Percentiles rank a stretch among this genome's conserved stretches.
phyloP scores from a whole-genome alignment of 2,888 invertebrate genomes.

The Siphlonurus alternatus region DNA sequence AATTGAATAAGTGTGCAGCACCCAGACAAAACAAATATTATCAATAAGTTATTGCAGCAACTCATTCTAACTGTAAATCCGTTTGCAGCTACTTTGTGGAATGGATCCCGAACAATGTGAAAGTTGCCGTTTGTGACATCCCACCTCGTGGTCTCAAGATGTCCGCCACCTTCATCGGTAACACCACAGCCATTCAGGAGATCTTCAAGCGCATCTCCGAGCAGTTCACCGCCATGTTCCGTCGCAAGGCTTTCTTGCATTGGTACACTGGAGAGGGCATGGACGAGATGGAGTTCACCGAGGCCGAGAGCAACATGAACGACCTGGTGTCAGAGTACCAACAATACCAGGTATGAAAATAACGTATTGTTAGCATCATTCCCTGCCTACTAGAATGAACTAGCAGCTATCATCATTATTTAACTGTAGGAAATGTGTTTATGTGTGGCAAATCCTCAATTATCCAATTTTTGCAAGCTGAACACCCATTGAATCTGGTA shows the following conservation, averaged over 20 bases:
- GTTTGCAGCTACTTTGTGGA: slow-evolving; percentile 40
- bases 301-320: slow-evolving; percentile 40
- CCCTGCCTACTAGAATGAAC: too few species aligned
- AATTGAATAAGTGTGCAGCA: too few species aligned
- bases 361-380: slow-evolving; percentile 78
- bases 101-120: slow-evolving; percentile 70
- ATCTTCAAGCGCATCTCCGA: slow-evolving; percentile 34
- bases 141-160: slow-evolving; percentile 39
- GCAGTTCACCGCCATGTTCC: slow-evolving; percentile 37
- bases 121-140: slow-evolving; percentile 33
- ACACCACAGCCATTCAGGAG: slow-evolving; percentile 34
- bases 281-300: slow-evolving; percentile 42
- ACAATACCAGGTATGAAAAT: slow-evolving; percentile 82
- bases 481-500: too few species aligned
- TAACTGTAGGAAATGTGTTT: too few species aligned
- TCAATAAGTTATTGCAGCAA: too few species aligned
- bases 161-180: slow-evolving; percentile 39
- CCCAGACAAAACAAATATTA: too few species aligned
- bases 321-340: slow-evolving; percentile 31
- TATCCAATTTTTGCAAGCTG: too few species aligned
- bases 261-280: slow-evolving; percentile 40
- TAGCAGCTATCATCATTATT: too few species aligned
- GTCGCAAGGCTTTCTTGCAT: slow-evolving; percentile 32
- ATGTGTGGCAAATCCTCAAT: too few species aligned
- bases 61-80: too few species aligned